Percentiles rank a stretch among this genome's conserved stretches.
These are phyloP conservation scores for Python bivittatus DNA, from an alignment of 2,113 vertebrate genomes.

Conservation along the genomic window DNA sequence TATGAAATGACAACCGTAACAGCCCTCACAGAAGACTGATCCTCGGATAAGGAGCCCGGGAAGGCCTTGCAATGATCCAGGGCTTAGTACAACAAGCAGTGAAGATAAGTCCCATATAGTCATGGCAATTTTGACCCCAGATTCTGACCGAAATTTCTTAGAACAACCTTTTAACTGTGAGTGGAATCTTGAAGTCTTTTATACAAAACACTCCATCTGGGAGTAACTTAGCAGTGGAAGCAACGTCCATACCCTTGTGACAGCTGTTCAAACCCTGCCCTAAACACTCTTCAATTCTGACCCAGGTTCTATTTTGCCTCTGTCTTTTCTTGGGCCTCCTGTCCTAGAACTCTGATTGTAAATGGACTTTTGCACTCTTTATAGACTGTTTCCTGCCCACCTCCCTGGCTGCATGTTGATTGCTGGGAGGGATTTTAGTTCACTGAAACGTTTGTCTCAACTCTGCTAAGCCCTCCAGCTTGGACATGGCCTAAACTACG, in stretches of 20 bases:
- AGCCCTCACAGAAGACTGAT: background rate
- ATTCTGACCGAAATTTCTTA: background rate
- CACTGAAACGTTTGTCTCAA: background rate
- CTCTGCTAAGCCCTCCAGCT: background rate
- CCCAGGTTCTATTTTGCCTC: background rate
- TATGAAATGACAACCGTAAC: background rate
- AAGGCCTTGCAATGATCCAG: background rate
- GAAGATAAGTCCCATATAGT: background rate
- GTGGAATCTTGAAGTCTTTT: background rate
- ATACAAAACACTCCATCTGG: background rate
- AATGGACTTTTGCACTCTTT: background rate
- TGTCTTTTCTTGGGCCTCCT: background rate
- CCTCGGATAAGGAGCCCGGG: background rate
- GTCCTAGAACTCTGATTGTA: background rate
- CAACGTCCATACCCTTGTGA: background rate
- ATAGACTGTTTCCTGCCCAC: background rate
- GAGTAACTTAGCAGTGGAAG: background rate
- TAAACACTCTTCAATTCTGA: background rate
- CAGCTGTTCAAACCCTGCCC: background rate
- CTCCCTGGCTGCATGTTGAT: background rate
- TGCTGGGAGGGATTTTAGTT: background rate
- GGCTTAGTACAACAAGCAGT: background rate
- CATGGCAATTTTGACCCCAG: background rate
- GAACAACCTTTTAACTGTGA: background rate
- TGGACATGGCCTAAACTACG: background rate